These are phyloP conservation scores for Colistium nudipinnis DNA, from an alignment of 2,113 vertebrate species.

Conservation along the genomic window DNA sequence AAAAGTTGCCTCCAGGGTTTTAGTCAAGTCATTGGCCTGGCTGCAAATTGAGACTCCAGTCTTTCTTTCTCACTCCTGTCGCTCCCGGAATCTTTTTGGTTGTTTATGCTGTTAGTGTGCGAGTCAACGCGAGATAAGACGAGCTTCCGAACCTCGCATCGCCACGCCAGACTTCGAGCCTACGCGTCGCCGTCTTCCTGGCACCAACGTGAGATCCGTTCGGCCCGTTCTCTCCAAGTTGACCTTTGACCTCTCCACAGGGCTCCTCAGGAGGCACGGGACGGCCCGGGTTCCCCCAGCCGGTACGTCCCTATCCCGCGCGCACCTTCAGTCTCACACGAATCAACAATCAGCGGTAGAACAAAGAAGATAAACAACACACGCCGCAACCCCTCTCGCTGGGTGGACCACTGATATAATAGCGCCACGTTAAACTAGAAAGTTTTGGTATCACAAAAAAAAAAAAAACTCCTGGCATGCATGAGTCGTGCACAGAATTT, in stretches of 20 bases:
- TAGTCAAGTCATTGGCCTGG: no score
- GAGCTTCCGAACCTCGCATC: no score
- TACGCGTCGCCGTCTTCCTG: conserved; percentile 6
- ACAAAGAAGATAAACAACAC: conserved; percentile 16
- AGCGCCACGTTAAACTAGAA: background rate
- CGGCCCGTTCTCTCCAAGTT: conserved; percentile 18
- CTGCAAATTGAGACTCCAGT: no score
- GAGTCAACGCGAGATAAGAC: no score
- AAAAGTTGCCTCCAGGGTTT: no score
- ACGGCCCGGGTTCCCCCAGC: conserved; percentile 58
- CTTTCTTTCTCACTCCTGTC: no score
- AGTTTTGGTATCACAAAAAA: background rate
- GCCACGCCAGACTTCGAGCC: background rate
- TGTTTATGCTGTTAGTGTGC: background rate
- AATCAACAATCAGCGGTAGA: background rate
- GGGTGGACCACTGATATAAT: background rate
- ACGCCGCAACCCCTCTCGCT: background rate
- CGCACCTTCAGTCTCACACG: background rate
- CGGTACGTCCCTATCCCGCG: conserved; percentile 58
- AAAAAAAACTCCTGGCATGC: background rate
- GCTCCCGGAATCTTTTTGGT: no score
- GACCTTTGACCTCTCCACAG: conserved; percentile 70
- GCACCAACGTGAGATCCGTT: conserved; percentile 22
- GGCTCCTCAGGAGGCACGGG: conserved; percentile 50
- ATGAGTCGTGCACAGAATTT: no score